phyloP scores from a whole-genome alignment of 2,797 vertebrate genomes.

The Loris lydekkerianus region DNA sequence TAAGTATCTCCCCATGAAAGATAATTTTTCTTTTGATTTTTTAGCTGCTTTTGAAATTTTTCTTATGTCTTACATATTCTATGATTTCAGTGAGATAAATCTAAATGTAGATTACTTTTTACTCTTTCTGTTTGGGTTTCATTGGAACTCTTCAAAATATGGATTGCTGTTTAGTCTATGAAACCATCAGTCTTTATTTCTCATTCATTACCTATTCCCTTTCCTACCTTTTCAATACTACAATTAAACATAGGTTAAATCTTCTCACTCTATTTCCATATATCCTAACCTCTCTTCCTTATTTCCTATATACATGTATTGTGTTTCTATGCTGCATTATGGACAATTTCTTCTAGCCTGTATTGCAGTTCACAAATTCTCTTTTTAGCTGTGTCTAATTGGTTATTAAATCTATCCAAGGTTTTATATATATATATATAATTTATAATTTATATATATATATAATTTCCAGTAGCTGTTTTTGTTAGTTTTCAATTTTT shows the following conservation, averaged over 20 bases:
- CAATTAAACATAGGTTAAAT: neutral
- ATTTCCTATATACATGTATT: neutral
- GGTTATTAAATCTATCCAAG: neutral
- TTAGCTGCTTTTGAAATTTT: neutral
- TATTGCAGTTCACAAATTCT: neutral
- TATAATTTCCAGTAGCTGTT: neutral
- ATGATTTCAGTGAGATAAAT: neutral
- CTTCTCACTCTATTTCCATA: neutral
- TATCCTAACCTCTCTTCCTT: neutral
- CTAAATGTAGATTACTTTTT: neutral
- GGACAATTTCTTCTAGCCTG: neutral
- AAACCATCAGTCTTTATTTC: neutral
- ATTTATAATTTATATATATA: neutral
- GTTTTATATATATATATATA: neutral
- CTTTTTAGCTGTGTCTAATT: conserved; percentile 11
- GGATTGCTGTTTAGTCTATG: neutral
- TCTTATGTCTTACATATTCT: neutral
- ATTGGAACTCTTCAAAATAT: neutral
- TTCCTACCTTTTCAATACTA: neutral
- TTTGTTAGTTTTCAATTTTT: neutral
- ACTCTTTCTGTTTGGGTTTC: neutral
- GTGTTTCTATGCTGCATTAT: neutral
- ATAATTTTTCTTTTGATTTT: neutral
- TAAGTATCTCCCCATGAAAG: neutral
- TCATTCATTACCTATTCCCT: neutral